phyloP scores from a whole-genome alignment of 1,140 invertebrate species.

The Zophobas atratus region DNA sequence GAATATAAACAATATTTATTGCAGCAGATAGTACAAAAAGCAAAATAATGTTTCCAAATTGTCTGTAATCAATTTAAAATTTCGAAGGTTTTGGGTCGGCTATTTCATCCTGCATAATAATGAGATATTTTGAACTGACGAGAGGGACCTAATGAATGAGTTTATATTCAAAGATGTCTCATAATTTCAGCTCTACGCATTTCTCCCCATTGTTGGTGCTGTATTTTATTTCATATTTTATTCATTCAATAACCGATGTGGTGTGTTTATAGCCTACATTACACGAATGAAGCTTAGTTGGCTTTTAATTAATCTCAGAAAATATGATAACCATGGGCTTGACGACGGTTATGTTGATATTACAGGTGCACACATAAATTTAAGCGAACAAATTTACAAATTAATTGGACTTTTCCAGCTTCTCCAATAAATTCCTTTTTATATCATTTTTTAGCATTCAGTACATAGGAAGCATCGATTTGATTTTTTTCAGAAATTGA shows the following conservation, averaged over 20 bases:
- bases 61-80: too few relatives aligned
- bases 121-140: not conserved
- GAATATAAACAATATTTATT: too few relatives aligned
- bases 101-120: not conserved
- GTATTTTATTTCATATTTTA: not conserved
- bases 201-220: not conserved
- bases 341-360: not conserved
- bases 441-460: slow-evolving; percentile 20
- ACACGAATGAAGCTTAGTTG: not conserved
- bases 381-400: slow-evolving; percentile 7
- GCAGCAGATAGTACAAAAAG: too few relatives aligned
- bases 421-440: not conserved
- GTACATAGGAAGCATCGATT: slow-evolving; percentile 3
- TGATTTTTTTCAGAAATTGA: slow-evolving; percentile 32
- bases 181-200: not conserved
- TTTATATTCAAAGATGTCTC: not conserved
- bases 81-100: too few relatives aligned
- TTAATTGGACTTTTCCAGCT: slow-evolving; percentile 5
- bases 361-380: slow-evolving; percentile 15
- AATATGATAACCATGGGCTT: not conserved
- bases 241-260: not conserved
- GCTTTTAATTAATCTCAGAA: slow-evolving; percentile 7
- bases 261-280: not conserved
- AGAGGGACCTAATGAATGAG: not conserved
- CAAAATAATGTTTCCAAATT: too few relatives aligned